A percentile compares a stretch with the other conserved stretches of the same genome.
These are phyloP conservation scores for Chironomus striatipennis DNA, from an alignment of 1,140 invertebrate genomes.

Conservation along the genomic window DNA sequence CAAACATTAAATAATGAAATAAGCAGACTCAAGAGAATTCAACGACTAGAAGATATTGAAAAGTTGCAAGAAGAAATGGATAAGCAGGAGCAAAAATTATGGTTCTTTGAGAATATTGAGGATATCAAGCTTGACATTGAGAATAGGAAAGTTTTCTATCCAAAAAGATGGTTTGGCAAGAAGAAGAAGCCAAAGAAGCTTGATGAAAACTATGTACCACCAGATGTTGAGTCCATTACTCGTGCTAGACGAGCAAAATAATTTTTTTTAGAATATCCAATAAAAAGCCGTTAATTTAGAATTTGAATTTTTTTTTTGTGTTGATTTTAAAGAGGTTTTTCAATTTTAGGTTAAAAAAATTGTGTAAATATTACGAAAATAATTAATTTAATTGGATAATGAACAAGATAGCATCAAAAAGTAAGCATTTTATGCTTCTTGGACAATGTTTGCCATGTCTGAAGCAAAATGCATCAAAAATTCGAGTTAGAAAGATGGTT, in stretches of 20 bases:
- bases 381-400: background rate
- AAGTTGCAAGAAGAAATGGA: constrained; percentile 49
- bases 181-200: constrained; percentile 41
- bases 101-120: constrained; percentile 71
- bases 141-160: constrained; percentile 44
- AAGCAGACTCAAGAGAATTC: constrained; percentile 43
- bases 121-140: constrained; percentile 62
- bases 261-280: background rate
- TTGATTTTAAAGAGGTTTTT: too few species aligned
- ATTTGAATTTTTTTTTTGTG: too few species aligned
- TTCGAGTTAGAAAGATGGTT: constrained; percentile 58
- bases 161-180: constrained; percentile 40
- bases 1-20: constrained; percentile 49
- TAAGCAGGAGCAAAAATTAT: constrained; percentile 56
- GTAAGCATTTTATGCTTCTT: constrained; percentile 42
- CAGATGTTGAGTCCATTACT: constrained; percentile 43
- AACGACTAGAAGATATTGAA: constrained; percentile 49
- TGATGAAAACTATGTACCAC: constrained; percentile 58
- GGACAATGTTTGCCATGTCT: constrained; percentile 63
- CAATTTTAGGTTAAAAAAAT: background rate
- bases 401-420: background rate
- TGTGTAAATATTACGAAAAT: background rate
- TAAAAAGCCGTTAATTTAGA: background rate
- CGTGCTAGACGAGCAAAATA: background rate
- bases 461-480: constrained; percentile 66